phyloP scores from a whole-genome alignment of 2,797 vertebrate genomes.

The Takifugu rubripes region DNA sequence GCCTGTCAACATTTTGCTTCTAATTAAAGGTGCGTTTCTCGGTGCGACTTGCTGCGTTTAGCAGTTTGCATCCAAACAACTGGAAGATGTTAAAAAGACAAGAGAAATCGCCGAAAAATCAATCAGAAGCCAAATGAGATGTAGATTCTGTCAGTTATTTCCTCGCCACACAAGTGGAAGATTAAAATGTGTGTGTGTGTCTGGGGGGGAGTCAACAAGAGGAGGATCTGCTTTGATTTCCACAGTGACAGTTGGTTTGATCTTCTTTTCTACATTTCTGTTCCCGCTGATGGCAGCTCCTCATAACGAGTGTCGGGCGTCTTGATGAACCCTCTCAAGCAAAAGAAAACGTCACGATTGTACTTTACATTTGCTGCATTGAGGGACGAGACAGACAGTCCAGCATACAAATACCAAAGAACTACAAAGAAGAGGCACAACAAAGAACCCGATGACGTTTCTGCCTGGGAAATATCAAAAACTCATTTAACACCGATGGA shows the following conservation, averaged over 20 bases:
- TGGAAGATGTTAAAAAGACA: no score
- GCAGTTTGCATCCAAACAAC: no score
- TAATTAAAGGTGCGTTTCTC: no score
- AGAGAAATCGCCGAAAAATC: no score
- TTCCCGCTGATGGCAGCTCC: background rate
- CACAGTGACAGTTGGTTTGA: background rate
- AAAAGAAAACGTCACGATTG: background rate
- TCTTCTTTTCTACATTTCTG: conserved; percentile 1
- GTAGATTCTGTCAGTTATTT: background rate
- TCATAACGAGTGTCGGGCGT: background rate
- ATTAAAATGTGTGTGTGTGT: no score
- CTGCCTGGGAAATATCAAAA: no score
- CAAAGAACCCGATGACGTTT: background rate
- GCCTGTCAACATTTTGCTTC: no score
- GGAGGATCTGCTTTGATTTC: no score
- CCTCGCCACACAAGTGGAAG: background rate
- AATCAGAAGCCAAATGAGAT: background rate
- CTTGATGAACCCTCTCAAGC: background rate
- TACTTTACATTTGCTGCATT: background rate
- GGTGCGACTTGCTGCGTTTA: no score
- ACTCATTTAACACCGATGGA: background rate
- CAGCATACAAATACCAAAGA: background rate
- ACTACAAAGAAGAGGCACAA: background rate
- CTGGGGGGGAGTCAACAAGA: no score
- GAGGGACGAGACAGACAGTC: background rate